Evolutionary conservation across 2,888 invertebrate species (phyloP).

Genomic region (Chrysolina oricalcia): DNA sequence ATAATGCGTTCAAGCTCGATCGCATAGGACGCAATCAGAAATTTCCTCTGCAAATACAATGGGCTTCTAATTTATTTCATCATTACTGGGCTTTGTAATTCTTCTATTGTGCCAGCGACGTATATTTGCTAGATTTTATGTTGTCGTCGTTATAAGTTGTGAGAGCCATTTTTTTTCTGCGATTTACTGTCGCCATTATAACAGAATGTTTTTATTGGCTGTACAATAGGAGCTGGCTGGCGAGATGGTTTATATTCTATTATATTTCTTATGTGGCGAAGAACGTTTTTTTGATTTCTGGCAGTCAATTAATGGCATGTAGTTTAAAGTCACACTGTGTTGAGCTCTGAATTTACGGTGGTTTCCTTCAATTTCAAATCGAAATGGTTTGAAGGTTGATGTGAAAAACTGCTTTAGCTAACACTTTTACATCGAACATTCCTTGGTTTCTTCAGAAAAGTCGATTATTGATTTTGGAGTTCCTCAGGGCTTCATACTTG

Average conservation of each 20-base stretch:
- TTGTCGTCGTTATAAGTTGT: constrained; percentile 15
- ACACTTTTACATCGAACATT: too few species aligned
- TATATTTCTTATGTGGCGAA: background rate
- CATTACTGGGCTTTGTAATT: constrained; percentile 13
- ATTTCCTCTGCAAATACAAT: constrained; percentile 22
- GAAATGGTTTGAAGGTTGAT: too few species aligned
- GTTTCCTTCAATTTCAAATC: too few species aligned
- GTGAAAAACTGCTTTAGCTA: too few species aligned
- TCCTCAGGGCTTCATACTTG: too few species aligned
- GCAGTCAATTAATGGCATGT: background rate
- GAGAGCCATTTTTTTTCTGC: background rate
- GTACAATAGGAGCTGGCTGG: background rate
- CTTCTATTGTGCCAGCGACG: constrained; percentile 14
- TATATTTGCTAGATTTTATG: constrained; percentile 12
- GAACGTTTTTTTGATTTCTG: background rate
- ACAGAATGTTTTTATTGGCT: constrained; percentile 5
- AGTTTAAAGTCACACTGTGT: background rate
- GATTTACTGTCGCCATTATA: constrained; percentile 10
- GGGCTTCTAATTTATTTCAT: constrained; percentile 21
- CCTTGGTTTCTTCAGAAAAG: too few species aligned
- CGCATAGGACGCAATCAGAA: constrained; percentile 15
- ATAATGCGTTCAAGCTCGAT: constrained; percentile 35
- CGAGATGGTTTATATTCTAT: background rate
- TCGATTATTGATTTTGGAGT: too few species aligned
- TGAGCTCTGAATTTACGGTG: too few species aligned